Percentiles rank a stretch among this genome's conserved stretches.
These are phyloP conservation scores for Bradypodion ventrale DNA, from an alignment of 2,797 vertebrate species.

Conservation along the genomic window DNA sequence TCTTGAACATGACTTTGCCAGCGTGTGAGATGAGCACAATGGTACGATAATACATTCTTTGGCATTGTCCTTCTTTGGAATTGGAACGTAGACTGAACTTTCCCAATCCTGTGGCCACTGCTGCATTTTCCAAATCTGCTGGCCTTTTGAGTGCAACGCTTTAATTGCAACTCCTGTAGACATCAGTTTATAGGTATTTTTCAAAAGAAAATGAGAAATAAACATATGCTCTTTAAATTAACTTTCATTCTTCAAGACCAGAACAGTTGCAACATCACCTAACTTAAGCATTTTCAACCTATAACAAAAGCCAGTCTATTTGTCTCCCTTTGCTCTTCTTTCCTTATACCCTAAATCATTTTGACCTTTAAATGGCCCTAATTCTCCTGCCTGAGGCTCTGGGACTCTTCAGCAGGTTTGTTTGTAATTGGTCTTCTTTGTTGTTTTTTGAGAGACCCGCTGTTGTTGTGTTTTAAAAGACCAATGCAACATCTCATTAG, in stretches of 20 bases:
- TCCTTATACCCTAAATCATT: conserved; percentile 71
- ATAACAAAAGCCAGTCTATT: conserved; percentile 57
- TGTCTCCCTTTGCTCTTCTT: conserved; percentile 59
- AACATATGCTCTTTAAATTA: too few relatives aligned
- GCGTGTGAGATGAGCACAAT: too few relatives aligned
- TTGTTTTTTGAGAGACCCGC: conserved; percentile 71
- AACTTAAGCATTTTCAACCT: conserved; percentile 26
- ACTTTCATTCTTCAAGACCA: not conserved
- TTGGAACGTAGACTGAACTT: too few relatives aligned
- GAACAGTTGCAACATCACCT: not conserved
- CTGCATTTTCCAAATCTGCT: too few relatives aligned
- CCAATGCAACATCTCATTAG: conserved; percentile 66
- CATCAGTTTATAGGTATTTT: too few relatives aligned
- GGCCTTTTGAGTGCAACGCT: too few relatives aligned
- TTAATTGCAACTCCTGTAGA: too few relatives aligned
- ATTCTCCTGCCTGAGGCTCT: conserved; percentile 66
- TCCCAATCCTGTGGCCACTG: too few relatives aligned
- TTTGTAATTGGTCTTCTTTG: conserved; percentile 74
- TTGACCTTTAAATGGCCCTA: conserved; percentile 75
- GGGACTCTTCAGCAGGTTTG: conserved; percentile 73
- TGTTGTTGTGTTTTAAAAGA: conserved; percentile 64
- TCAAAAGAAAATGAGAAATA: too few relatives aligned
- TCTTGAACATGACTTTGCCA: too few relatives aligned
- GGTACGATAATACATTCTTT: too few relatives aligned
- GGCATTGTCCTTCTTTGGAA: too few relatives aligned